These are phyloP conservation scores for Euphysa ruthae DNA, from an alignment of 30 jellyfish, hydroid and myxozoan genomes.

Conservation along the genomic window DNA sequence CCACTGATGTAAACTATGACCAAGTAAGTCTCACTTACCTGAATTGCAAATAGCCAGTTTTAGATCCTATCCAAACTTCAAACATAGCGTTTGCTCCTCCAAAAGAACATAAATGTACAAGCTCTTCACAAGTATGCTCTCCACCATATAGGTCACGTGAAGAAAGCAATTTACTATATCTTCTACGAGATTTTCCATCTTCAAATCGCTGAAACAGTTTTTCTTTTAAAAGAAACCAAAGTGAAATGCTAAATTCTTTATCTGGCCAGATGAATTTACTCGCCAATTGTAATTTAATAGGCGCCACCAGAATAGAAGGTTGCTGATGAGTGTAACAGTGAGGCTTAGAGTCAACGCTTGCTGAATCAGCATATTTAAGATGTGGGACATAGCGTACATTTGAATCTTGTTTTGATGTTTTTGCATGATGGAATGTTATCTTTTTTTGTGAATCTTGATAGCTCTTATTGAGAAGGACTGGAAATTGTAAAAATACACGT, in stretches of 20 bases:
- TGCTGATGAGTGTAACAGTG: conserved; percentile 9
- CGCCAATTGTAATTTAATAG: conserved; percentile 70
- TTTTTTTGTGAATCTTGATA: conserved; percentile 14
- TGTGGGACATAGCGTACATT: background rate
- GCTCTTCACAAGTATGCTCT: conserved; percentile 24
- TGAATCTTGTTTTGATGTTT: background rate
- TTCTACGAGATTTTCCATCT: background rate
- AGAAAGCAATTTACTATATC: background rate
- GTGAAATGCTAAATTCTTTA: conserved; percentile 67
- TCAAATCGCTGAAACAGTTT: background rate
- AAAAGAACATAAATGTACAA: conserved; percentile 66
- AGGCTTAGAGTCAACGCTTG: background rate
- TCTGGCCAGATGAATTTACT: conserved; percentile 86
- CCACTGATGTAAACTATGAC: no score
- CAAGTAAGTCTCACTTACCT: conserved; percentile 30
- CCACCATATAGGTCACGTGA: background rate
- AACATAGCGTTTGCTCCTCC: conserved; percentile 77
- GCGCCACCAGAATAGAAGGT: conserved; percentile 61
- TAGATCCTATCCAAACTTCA: conserved; percentile 84
- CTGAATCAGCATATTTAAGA: background rate
- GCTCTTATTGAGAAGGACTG: conserved; percentile 24
- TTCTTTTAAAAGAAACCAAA: conserved; percentile 67
- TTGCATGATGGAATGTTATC: conserved; percentile 44
- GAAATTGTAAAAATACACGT: conserved; percentile 41
- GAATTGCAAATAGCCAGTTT: conserved; percentile 60